phyloP scores from a whole-genome alignment of 2,888 invertebrate genomes.

The Holacanthella duospinosa region DNA sequence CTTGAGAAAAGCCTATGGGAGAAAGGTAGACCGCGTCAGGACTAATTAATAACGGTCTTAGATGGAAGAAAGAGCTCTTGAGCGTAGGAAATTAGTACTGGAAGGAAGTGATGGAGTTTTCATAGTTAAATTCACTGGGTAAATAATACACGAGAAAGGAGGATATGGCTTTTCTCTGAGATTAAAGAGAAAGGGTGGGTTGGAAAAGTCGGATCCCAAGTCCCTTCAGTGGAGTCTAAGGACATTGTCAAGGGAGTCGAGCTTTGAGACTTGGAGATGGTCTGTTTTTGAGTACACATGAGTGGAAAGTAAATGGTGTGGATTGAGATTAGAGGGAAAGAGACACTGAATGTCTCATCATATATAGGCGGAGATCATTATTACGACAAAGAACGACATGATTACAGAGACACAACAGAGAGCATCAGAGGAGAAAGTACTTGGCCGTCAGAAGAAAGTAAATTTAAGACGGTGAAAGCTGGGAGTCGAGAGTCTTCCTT shows the following conservation, averaged over 20 bases:
- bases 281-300: slow-evolving; percentile 31
- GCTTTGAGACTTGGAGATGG: too few species aligned
- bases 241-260: background rate
- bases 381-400: slow-evolving; percentile 16
- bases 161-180: too few species aligned
- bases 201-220: too few species aligned
- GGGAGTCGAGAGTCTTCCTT: background rate
- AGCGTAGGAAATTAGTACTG: background rate
- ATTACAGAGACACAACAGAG: slow-evolving; percentile 16
- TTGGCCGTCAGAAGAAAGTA: background rate
- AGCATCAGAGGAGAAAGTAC: background rate
- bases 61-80: too few species aligned
- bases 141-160: background rate
- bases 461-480: background rate
- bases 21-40: too few species aligned
- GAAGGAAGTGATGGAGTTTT: background rate
- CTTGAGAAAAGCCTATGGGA: too few species aligned
- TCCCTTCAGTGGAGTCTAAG: background rate
- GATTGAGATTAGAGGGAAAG: slow-evolving; percentile 31
- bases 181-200: too few species aligned
- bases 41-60: too few species aligned
- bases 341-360: slow-evolving; percentile 21
- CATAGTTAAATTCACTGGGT: background rate
- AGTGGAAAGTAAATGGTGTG: slow-evolving; percentile 36
- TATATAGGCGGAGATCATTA: slow-evolving; percentile 22